Percentiles rank a stretch among this genome's conserved stretches.
Conservation (phyloP, 1,140 invertebrate species). For the Pristionchus pacificus region DNA sequence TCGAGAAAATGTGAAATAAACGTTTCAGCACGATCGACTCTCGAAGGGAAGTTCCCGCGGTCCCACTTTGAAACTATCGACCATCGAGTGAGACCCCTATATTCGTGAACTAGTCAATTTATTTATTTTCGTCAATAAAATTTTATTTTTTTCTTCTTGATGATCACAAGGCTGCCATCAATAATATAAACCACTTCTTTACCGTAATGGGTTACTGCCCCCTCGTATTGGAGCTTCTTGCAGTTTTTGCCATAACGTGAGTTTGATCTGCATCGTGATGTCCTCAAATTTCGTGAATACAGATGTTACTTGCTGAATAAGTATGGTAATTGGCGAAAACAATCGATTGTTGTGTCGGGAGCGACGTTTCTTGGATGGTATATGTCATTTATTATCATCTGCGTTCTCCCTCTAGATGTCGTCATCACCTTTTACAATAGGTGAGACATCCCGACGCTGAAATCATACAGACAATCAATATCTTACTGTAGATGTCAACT, state of each 20-base stretch:
- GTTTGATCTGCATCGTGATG: not conserved
- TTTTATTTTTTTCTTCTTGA: no score
- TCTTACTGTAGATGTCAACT: not conserved
- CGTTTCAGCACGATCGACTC: no score
- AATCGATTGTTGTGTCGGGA: conserved; percentile 84
- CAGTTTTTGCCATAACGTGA: conserved; percentile 2
- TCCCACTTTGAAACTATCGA: no score
- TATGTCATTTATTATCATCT: conserved; percentile 95
- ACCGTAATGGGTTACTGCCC: not conserved
- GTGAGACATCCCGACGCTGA: no score
- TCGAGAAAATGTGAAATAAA: no score
- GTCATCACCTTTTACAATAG: conserved; percentile 71
- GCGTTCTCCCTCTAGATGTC: conserved; percentile 91
- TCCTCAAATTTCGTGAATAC: not conserved
- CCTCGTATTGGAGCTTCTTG: not conserved
- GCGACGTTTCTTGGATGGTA: conserved; percentile 94
- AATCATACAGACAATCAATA: no score
- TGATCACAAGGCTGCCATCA: no score
- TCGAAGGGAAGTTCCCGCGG: no score
- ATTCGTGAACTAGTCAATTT: no score
- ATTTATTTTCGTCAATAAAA: no score
- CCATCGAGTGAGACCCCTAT: no score
- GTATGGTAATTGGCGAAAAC: conserved; percentile 90
- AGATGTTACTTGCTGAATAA: conserved; percentile 56
- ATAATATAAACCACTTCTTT: not conserved